These are phyloP conservation scores for Poliocrania exsul DNA, from an alignment of 2,797 vertebrate genomes.

Conservation along the genomic window DNA sequence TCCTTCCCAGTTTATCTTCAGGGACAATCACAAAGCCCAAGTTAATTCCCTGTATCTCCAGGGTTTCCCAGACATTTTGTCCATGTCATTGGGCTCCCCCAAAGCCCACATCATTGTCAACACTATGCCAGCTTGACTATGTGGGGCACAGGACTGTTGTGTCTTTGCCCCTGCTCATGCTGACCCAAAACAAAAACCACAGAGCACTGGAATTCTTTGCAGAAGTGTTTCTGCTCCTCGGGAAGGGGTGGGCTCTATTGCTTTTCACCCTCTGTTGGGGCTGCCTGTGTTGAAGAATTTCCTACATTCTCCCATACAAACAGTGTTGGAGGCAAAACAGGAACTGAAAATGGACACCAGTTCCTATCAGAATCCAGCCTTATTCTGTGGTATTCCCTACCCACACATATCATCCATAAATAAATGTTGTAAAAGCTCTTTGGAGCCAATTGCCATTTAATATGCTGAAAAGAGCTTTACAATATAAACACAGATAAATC, in stretches of 20 bases:
- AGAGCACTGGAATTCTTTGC: neutral
- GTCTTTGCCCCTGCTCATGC: neutral
- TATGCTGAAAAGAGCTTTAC: neutral
- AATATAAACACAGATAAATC: neutral
- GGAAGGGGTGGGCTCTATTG: fast-evolving
- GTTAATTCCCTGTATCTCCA: neutral
- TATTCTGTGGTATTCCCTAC: neutral
- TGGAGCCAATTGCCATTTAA: constrained; percentile 17
- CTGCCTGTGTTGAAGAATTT: neutral
- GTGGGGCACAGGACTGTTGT: fast-evolving
- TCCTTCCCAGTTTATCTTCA: neutral
- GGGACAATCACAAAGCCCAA: neutral
- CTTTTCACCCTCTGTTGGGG: neutral
- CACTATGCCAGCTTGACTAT: fast-evolving
- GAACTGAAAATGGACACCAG: neutral
- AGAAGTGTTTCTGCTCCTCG: neutral
- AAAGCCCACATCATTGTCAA: neutral
- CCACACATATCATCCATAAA: neutral
- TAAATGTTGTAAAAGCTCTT: neutral
- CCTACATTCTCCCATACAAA: neutral
- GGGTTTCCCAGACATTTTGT: neutral
- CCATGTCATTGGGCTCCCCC: fast-evolving
- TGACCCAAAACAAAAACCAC: neutral
- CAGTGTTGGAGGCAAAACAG: neutral
- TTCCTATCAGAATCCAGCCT: neutral